Conservation (phyloP, 2,113 vertebrate species). For the Alexandromys fortis region DNA sequence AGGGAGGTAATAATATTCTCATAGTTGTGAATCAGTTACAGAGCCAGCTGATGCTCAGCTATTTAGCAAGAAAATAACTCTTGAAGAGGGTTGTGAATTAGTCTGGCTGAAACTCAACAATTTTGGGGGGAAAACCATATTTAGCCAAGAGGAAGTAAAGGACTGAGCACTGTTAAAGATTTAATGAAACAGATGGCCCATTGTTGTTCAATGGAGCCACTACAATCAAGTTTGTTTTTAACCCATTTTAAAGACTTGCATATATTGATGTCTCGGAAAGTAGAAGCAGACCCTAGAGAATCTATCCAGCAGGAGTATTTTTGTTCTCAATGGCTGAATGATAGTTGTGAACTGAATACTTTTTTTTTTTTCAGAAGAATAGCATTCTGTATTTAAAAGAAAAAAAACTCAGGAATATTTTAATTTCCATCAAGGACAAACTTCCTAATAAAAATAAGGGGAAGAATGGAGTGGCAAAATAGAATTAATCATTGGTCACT, state of each 20-base stretch:
- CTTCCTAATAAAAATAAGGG: not conserved
- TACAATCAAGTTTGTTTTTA: constrained; percentile 78
- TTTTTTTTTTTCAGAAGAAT: not conserved
- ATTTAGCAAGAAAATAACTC: constrained; percentile 72
- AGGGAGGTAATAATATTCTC: not conserved
- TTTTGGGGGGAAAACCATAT: constrained; percentile 37
- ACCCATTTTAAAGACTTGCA: constrained; percentile 69
- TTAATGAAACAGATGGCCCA: constrained; percentile 79
- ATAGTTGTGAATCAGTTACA: constrained; percentile 46
- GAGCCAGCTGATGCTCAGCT: constrained; percentile 74
- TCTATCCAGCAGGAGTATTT: constrained; percentile 39
- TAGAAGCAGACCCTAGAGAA: constrained; percentile 46
- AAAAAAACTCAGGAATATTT: not conserved
- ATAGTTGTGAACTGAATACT: not conserved
- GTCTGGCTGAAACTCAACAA: constrained; percentile 71
- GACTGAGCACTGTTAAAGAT: constrained; percentile 51
- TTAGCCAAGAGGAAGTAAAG: constrained; percentile 75
- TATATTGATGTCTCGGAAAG: constrained; percentile 61
- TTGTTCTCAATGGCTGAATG: constrained; percentile 54
- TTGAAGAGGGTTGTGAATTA: constrained; percentile 74
- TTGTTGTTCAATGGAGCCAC: constrained; percentile 62
- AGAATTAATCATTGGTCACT: not conserved
- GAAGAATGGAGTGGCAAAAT: not conserved
- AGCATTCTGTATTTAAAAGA: not conserved
- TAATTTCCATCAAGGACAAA: constrained; percentile 26